phyloP scores from a whole-genome alignment of 2,888 invertebrate species.

The Seladonia tumulorum region DNA sequence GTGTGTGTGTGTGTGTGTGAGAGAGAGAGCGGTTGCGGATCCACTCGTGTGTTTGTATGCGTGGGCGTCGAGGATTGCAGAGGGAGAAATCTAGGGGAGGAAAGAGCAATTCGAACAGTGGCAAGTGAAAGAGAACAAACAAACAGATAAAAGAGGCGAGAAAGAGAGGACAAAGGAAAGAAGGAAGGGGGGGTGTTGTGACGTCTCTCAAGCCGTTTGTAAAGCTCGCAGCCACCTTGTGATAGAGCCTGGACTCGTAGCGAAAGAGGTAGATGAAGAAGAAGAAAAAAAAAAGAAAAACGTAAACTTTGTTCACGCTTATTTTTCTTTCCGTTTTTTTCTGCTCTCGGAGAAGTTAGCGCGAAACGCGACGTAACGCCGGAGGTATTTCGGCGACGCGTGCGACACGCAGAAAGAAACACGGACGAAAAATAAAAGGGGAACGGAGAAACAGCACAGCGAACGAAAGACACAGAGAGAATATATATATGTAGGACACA shows the following conservation, averaged over 20 bases:
- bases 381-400: not conserved
- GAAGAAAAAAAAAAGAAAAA: not conserved
- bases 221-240: slow-evolving; percentile 83
- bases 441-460: slow-evolving; percentile 36
- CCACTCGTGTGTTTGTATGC: not conserved
- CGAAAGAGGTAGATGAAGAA: not conserved
- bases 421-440: slow-evolving; percentile 5
- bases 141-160: slow-evolving; percentile 18
- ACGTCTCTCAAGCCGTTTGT: slow-evolving; percentile 75
- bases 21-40: not conserved
- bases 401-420: slow-evolving; percentile 4
- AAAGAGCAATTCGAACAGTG: not conserved
- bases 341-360: not conserved
- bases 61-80: not conserved
- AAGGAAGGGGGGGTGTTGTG: not conserved
- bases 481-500: slow-evolving; percentile 26
- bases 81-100: slow-evolving; percentile 27
- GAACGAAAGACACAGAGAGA: slow-evolving; percentile 23
- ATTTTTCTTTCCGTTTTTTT: slow-evolving; percentile 32
- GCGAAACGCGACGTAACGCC: not conserved
- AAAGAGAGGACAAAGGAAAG: slow-evolving; percentile 10
- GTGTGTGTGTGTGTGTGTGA: not conserved
- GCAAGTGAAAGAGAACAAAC: not conserved
- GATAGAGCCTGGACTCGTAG: slow-evolving; percentile 83
- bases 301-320: slow-evolving; percentile 49